phyloP scores from a whole-genome alignment of 2,113 vertebrate species.

The Notarius quadriscutis region DNA sequence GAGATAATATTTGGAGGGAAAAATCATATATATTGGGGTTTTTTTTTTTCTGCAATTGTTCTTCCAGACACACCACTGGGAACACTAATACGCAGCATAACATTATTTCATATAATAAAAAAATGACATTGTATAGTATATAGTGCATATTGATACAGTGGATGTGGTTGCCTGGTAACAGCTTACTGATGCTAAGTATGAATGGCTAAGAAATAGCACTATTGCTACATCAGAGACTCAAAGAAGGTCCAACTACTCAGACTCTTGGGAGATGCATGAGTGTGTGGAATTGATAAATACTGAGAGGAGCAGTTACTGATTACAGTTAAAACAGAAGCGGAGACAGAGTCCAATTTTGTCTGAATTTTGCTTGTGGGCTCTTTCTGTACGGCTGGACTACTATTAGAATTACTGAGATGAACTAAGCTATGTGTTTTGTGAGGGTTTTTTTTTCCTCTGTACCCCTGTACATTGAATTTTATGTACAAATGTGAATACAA shows the following conservation, averaged over 20 bases:
- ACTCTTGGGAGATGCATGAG: conserved; percentile 29
- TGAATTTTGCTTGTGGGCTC: background rate
- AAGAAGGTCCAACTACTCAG: conserved; percentile 32
- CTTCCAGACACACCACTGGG: background rate
- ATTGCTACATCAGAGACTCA: conserved; percentile 12
- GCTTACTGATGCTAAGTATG: conserved; percentile 6
- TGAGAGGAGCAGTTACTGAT: background rate
- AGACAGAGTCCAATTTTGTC: background rate
- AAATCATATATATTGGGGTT: background rate
- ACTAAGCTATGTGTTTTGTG: background rate
- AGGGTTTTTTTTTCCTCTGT: background rate
- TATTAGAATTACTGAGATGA: conserved; percentile 7
- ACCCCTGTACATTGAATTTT: background rate
- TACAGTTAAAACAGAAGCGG: background rate
- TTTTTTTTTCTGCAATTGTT: background rate
- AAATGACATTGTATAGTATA: conserved; percentile 21
- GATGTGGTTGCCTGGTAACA: conserved; percentile 41
- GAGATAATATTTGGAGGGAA: background rate
- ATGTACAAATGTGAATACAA: background rate
- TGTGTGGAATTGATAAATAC: conserved; percentile 22
- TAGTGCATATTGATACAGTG: conserved; percentile 14
- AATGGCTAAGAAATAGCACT: conserved; percentile 10
- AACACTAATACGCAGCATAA: background rate
- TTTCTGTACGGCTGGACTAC: background rate
- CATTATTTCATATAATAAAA: background rate